Evolutionary conservation across 2,113 vertebrate genomes (phyloP), one percentile per base, ranked within the genome.

Genomic region (Pandion haliaetus): DNA sequence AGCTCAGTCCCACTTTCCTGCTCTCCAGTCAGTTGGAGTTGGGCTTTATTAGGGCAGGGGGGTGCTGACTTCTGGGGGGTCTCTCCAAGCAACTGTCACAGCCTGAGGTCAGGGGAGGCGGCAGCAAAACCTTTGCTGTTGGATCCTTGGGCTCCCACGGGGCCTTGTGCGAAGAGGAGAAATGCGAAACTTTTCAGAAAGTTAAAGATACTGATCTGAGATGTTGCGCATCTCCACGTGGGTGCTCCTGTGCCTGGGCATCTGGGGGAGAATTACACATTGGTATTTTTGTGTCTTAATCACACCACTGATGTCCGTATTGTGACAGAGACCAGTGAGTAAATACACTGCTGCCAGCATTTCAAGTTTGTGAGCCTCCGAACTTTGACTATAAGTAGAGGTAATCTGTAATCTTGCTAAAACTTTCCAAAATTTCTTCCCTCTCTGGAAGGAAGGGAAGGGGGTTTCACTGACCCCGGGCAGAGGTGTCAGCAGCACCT

Each of bases 401-500:
- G 21, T 45, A 16, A 45, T 72, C 26, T 78, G 38, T 88, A 86
- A 76, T 62, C 50, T 83, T 73, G 45, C 34, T 71, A 87, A 89
- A 93, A 42, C n/a, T 54, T 70, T 24, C 15, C 34, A 26, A 52
- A 79, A 42, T 9, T 15, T 61, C 55, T 89, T 73, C 19, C 36
- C 17, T 76, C 9, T 91, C 38, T 55, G 49, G 36, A 79, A 81
- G 62, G 50, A 79, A 66, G 44, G 36, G 58, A 85, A 88, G 23
- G 28, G 13, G 47, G 29, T 49, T 66, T 50, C 28, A 45, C 36
- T 50, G 45, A 40, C 59, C 2, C 4, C 15, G 34, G 65, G 34
- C 58, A 93, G 74, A 70, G 58, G 45, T 63, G 57, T 90, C 91
- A 94, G 78, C 86, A 90, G 84, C 82, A 78, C 29, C 58, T 82